Base-by-base conservation (phyloP, 1,140 invertebrate species). In the Temnothorax longispinosus region DNA sequence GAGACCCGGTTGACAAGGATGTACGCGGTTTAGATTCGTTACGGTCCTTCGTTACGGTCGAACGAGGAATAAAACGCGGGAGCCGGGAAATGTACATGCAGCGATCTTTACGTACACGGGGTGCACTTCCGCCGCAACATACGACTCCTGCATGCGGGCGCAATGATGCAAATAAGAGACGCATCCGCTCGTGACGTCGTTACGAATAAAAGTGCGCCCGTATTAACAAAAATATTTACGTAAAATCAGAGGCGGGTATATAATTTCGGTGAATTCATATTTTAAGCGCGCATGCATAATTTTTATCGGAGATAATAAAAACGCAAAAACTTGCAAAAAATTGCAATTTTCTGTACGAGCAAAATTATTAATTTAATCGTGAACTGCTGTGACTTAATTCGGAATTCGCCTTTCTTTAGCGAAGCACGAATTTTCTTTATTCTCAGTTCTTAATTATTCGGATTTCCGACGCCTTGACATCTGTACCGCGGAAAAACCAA, bases 21-120 rank as follows among this genome's bases (percentile, higher is more conserved):
- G 82, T 64, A 54, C 75, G 82, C 75, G 69, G 38, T 74, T 82
- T 82, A 58, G 80, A 82, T 82, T 60, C 65, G 78, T 52, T 69
- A 67, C 64, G 64, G 64, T 71, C 47, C 50, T 78, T 78, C 76
- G 76, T 65, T 50, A 74, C 80, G 52, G n/a, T 47, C 38, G 67
- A 47, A 72, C 18, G 54, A 50, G 41, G 41, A 84, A 74, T 50
- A 78, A 85, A 78, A 85, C 18, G 58, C 52, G 74, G 38, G 11
- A 32, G 1, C 13, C 6, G 6, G 27, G 35, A 78, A 56, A 64
- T 64, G 21, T 78, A 69, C 58, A 84, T 21, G 18, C n/a, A 44
- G 32, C 54, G 62, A 85, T 85, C 82, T 76, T 85, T 82, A 35
- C 38, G 38, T 21, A 1, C 54, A 54, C 44, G 38, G 13, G 8